Evolutionary conservation across 2,888 invertebrate genomes (phyloP), one percentile per base, ranked within the genome.

Genomic region (Rhamnusium bicolor): DNA sequence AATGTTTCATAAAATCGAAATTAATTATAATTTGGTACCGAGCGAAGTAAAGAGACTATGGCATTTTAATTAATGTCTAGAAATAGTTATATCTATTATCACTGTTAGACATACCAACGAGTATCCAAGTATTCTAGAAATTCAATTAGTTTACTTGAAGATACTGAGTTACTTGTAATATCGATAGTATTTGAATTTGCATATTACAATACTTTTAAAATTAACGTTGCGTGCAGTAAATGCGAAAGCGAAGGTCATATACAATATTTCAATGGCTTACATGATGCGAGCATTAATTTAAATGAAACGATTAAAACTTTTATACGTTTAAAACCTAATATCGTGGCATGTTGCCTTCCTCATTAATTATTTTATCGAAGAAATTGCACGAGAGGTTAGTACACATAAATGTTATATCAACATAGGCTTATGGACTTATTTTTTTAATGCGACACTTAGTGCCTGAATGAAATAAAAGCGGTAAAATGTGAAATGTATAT

Each of bases 271-370:
- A 46, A 61, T 61, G 61, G 61, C 46, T 61, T 61, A 46, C 61
- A 19, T 16, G 61, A 61, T 61, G 61, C 19, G 72, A 72, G 68
- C 63, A 66, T 65, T 54, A 71, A 76, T 70, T 56, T 70, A 60
- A 56, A 54, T 68, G 46, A 40, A 58, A 68, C 68, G 68, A 68
- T 68, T 68, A 68, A 68, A 68, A 68, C 21, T 58, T 68, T 47
- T 68, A 61, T 61, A 61, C 46, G 46, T 61, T 21, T 61, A 61
- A 40, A 61, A 21, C 46, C 46, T 18, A 46, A 46, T 46, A 32
- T 58, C 58, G 32, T 61, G 19, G 61, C 61, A 61, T 61, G 61
- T 61, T 46, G n/a, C 46, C 46, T 40, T 61, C 19, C 46, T 61
- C 61, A 18, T 61, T 61, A 46, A 61, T 61, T 61, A 61, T 61